A percentile compares a stretch with the other conserved stretches of the same genome.
phyloP scores from a whole-genome alignment of 2,797 vertebrate genomes.

The Dallia pectoralis region DNA sequence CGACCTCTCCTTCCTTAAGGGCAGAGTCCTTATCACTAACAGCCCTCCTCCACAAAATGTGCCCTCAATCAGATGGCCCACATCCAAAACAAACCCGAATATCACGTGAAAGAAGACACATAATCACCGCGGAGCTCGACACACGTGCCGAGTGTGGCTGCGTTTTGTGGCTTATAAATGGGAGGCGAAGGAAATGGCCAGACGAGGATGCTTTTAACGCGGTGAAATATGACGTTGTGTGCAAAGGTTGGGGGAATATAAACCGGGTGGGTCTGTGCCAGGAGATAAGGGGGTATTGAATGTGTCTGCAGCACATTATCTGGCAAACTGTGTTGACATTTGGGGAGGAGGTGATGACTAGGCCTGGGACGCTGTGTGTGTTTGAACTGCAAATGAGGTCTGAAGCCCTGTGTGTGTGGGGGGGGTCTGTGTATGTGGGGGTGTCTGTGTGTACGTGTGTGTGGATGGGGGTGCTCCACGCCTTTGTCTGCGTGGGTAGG shows the following conservation, averaged over 20 bases:
- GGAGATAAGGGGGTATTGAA: conserved; percentile 42
- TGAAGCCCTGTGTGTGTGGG: not conserved
- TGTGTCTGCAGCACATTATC: conserved; percentile 30
- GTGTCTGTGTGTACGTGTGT: conserved; percentile 5
- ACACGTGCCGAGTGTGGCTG: not conserved
- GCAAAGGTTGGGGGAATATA: conserved; percentile 24
- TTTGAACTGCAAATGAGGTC: conserved; percentile 49
- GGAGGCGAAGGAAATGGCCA: conserved; percentile 9
- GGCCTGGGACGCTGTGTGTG: conserved; percentile 28
- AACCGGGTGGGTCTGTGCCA: conserved; percentile 36
- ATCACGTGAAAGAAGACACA: not conserved
- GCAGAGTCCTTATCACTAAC: conserved; percentile 3
- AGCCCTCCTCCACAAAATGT: conserved; percentile 1
- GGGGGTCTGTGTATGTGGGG: conserved; percentile 9
- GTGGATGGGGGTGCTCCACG: not conserved
- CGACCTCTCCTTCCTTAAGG: conserved; percentile 2
- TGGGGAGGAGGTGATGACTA: conserved; percentile 37
- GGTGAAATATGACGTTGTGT: conserved; percentile 31
- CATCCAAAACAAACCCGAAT: not conserved
- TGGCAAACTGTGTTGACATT: conserved; percentile 46
- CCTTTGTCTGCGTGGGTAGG: conserved; percentile 9
- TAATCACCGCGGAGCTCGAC: not conserved
- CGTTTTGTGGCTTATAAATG: not conserved
- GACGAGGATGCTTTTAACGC: conserved; percentile 2
- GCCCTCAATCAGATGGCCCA: conserved; percentile 8